Conservation (phyloP, 2,113 vertebrate species). For the Excalfactoria chinensis region DNA sequence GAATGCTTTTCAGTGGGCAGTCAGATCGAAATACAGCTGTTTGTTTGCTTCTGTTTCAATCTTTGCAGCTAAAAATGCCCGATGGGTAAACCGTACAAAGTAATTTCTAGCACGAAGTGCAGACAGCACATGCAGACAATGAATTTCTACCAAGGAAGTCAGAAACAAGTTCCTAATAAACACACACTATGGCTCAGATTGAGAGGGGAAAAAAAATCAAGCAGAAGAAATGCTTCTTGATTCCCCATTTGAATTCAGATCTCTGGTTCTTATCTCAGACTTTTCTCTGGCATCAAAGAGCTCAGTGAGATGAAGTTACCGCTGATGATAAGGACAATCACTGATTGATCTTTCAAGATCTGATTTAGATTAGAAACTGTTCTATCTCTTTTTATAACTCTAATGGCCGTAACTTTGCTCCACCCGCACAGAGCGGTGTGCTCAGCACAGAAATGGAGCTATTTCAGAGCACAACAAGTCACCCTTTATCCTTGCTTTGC, state of each 20-base stretch:
- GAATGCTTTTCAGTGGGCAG: not conserved
- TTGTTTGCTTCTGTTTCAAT: not conserved
- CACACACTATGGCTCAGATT: not conserved
- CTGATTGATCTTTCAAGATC: conserved; percentile 33
- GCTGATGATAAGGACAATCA: conserved; percentile 24
- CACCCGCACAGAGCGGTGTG: not conserved
- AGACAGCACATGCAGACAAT: not conserved
- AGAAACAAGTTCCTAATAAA: not conserved
- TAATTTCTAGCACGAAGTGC: not conserved
- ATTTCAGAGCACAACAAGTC: not conserved
- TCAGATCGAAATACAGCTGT: not conserved
- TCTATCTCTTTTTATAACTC: not conserved
- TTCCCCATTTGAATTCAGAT: conserved; percentile 19
- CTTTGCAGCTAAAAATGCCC: not conserved
- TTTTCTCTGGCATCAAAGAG: conserved; percentile 7
- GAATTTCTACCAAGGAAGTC: not conserved
- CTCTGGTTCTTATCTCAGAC: not conserved
- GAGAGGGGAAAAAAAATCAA: not conserved
- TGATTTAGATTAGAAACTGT: conserved; percentile 40
- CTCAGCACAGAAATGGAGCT: not conserved
- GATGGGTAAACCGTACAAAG: not conserved
- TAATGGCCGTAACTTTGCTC: not conserved
- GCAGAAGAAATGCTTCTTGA: conserved; percentile 1
- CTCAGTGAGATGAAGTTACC: not conserved
- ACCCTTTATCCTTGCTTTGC: not conserved